Evolutionary conservation across 2,113 vertebrate species (phyloP).

Genomic region (Uria lomvia): DNA sequence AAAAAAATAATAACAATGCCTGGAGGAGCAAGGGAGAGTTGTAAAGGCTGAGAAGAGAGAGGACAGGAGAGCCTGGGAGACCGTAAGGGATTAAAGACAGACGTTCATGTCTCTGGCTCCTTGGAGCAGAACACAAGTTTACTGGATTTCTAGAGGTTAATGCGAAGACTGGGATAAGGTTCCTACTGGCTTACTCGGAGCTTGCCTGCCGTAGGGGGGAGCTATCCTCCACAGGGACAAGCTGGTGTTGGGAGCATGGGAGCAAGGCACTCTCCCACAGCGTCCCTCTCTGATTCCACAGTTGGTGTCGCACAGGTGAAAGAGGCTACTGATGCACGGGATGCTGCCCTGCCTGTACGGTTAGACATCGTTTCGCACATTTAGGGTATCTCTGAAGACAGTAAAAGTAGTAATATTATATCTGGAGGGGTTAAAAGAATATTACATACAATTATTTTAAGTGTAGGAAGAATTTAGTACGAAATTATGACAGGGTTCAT

Average conservation of each 20-base stretch:
- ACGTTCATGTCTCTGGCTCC: background rate
- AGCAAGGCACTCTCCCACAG: background rate
- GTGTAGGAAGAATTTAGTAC: background rate
- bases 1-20: background rate
- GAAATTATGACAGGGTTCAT: background rate
- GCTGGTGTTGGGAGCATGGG: background rate
- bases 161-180: background rate
- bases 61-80: background rate
- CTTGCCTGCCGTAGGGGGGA: background rate
- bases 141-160: background rate
- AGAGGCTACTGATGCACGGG: background rate
- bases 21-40: background rate
- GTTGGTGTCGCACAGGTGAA: background rate
- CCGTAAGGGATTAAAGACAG: accelerated
- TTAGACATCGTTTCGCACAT: background rate
- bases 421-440: background rate
- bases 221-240: background rate
- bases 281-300: background rate
- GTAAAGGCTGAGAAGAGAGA: background rate
- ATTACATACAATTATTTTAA: background rate
- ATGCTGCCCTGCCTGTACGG: background rate
- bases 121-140: background rate
- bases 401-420: background rate
- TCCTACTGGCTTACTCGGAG: background rate
- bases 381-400: background rate